Conservation (phyloP, 1,140 invertebrate genomes). For the Papilio helenus region DNA sequence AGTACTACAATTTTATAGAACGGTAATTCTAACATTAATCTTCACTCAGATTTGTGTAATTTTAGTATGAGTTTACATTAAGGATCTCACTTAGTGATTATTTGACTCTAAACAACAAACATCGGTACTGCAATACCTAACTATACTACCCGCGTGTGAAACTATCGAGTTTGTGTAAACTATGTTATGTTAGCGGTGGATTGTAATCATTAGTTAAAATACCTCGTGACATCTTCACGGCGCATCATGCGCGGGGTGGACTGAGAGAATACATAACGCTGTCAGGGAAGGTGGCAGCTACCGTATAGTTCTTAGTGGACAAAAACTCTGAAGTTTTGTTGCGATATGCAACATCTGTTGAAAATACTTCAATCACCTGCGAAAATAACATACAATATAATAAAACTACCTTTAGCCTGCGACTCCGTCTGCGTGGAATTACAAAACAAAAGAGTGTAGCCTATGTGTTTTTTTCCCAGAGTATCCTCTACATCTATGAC, state of each 20-base stretch:
- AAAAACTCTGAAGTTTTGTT: slow-evolving; percentile 61
- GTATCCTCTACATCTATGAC: no score
- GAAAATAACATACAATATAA: not conserved
- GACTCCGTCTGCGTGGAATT: not conserved
- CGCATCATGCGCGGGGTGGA: not conserved
- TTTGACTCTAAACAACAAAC: no score
- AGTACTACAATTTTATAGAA: no score
- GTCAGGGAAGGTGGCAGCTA: slow-evolving; percentile 60
- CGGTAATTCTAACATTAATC: no score
- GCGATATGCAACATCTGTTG: slow-evolving; percentile 47
- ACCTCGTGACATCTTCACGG: slow-evolving; percentile 9
- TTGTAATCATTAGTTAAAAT: slow-evolving; percentile 37
- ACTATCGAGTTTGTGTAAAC: not conserved
- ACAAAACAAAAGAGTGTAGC: no score
- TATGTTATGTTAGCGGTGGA: not conserved
- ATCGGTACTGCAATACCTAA: not conserved
- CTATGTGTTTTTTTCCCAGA: no score
- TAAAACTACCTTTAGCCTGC: not conserved
- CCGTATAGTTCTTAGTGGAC: slow-evolving; percentile 63
- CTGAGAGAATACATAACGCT: slow-evolving; percentile 63
- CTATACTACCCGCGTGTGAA: no score
- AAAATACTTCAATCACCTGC: slow-evolving; percentile 69
- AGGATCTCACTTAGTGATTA: no score
- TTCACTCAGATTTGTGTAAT: no score
- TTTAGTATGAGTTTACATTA: no score